A percentile compares a stretch with the other conserved stretches of the same genome.
Evolutionary conservation across 2,888 invertebrate species (phyloP).

Genomic region (Ochropleura leucogaster): DNA sequence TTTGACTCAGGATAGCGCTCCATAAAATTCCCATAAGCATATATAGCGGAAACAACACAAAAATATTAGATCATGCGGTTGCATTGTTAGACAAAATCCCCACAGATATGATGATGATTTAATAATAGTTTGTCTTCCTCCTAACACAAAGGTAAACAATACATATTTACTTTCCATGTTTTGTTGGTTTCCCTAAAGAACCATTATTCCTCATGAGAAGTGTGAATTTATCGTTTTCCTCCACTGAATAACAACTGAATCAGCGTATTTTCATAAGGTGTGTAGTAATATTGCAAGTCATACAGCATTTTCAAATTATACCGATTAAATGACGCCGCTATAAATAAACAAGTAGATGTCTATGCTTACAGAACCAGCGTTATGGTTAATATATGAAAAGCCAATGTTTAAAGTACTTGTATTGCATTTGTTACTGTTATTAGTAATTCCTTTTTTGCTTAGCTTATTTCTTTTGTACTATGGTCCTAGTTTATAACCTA

Average conservation of each 20-base stretch:
- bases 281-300: background rate
- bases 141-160: conserved; percentile 19
- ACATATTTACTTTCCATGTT: conserved; percentile 4
- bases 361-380: conserved; percentile 93
- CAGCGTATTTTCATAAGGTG: conserved; percentile 6
- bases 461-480: no score
- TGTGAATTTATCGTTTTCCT: background rate
- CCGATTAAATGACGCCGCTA: conserved; percentile 83
- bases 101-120: background rate
- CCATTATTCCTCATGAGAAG: background rate
- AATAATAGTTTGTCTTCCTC: conserved; percentile 22
- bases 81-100: conserved; percentile 13
- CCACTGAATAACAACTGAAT: conserved; percentile 8
- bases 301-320: conserved; percentile 1
- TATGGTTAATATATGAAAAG: conserved; percentile 68
- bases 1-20: background rate
- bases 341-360: conserved; percentile 93
- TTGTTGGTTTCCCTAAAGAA: conserved; percentile 1
- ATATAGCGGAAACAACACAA: conserved; percentile 7
- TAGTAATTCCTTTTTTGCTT: no score
- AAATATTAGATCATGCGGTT: conserved; percentile 12
- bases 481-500: no score
- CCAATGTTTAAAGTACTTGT: conserved; percentile 93
- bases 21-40: background rate
- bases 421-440: conserved; percentile 80